These are phyloP conservation scores for Biston stratarius DNA, from an alignment of 2,888 invertebrate species.

Conservation along the genomic window DNA sequence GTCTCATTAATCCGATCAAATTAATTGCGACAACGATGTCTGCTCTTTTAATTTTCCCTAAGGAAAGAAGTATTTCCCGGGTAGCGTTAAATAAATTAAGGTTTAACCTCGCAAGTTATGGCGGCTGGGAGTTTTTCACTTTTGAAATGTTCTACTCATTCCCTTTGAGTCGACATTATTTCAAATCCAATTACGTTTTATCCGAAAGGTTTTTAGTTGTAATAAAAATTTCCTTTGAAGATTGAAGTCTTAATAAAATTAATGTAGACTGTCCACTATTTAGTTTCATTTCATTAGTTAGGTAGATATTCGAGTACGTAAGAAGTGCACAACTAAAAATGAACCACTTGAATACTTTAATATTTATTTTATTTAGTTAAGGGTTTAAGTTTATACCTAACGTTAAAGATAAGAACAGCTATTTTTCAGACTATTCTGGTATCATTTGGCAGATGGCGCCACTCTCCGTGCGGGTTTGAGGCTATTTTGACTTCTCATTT, in stretches of 20 bases:
- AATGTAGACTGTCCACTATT: neutral
- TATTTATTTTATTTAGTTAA: too few relatives aligned
- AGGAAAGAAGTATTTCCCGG: constrained; percentile 48
- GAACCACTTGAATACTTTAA: too few relatives aligned
- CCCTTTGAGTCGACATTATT: constrained; percentile 45
- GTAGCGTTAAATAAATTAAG: constrained; percentile 58
- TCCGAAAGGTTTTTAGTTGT: constrained; percentile 25
- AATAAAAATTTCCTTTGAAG: constrained; percentile 17
- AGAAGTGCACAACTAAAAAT: too few relatives aligned
- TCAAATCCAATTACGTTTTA: constrained; percentile 45
- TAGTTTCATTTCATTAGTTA: too few relatives aligned
- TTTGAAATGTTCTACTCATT: constrained; percentile 43
- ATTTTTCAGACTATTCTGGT: too few relatives aligned
- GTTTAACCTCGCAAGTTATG: constrained; percentile 44
- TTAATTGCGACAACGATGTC: constrained; percentile 58
- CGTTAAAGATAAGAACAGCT: too few relatives aligned
- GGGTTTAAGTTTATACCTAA: too few relatives aligned
- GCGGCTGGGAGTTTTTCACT: constrained; percentile 46
- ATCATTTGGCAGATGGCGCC: too few relatives aligned
- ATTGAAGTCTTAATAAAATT: constrained; percentile 18
- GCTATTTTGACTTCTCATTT: too few relatives aligned
- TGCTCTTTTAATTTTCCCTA: constrained; percentile 50
- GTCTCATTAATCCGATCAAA: constrained; percentile 63
- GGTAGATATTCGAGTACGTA: too few relatives aligned
- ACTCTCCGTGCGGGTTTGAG: too few relatives aligned